Conservation (phyloP, 2,113 vertebrate genomes). For the Festucalex cinctus region DNA sequence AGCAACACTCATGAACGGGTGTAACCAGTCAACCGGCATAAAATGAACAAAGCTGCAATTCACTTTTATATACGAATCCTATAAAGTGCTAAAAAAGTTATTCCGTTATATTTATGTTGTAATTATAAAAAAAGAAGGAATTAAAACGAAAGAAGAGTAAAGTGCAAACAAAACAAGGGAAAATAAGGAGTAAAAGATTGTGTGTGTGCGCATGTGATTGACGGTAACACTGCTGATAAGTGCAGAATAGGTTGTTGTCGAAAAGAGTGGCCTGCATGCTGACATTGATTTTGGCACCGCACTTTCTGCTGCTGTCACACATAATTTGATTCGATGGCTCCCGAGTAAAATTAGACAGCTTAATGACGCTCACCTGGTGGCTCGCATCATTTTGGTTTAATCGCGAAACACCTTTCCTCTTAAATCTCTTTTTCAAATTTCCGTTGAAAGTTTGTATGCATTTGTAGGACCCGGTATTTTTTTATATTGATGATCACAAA, state of each 20-base stretch:
- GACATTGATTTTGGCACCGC: conserved; percentile 32
- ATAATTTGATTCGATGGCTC: conserved; percentile 45
- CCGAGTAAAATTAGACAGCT: conserved; percentile 37
- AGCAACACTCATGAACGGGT: conserved; percentile 48
- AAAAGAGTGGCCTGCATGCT: conserved; percentile 22
- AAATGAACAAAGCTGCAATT: too few species aligned
- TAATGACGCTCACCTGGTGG: conserved; percentile 38
- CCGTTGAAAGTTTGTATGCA: background rate
- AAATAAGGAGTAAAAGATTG: too few species aligned
- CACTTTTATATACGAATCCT: too few species aligned
- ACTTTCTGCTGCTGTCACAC: conserved; percentile 24
- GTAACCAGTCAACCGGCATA: conserved; percentile 43
- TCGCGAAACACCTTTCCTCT: conserved; percentile 28
- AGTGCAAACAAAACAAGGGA: background rate
- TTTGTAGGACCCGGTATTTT: too few species aligned
- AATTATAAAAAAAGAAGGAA: background rate
- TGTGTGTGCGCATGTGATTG: background rate
- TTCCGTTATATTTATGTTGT: too few species aligned
- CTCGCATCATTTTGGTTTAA: conserved; percentile 42
- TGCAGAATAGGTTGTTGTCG: conserved; percentile 22
- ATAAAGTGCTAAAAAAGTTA: too few species aligned
- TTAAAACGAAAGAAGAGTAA: background rate
- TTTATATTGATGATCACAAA: too few species aligned
- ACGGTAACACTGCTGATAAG: conserved; percentile 4
- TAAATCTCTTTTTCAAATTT: conserved; percentile 34